Conservation (phyloP, 1,140 invertebrate genomes). For the Drosophila leontia region DNA sequence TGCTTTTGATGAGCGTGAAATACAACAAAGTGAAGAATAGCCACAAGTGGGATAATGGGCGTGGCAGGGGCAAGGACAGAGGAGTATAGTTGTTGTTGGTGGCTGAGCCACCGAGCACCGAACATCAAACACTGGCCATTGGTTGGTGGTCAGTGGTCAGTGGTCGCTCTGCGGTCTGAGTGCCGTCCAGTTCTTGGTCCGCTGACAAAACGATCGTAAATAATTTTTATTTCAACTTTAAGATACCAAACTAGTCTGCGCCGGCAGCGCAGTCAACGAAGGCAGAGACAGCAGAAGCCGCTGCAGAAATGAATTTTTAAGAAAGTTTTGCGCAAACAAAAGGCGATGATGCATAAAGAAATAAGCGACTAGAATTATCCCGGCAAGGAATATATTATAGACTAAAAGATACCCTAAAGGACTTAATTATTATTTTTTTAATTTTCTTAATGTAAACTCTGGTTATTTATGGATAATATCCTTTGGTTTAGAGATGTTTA, state of each 20-base stretch:
- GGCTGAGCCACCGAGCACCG: slow-evolving; percentile 21
- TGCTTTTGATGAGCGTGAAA: slow-evolving; percentile 78
- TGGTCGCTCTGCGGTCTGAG: slow-evolving; percentile 24
- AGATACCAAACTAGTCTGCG: slow-evolving; percentile 78
- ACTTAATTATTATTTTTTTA: background rate
- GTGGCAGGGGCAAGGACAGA: slow-evolving; percentile 39
- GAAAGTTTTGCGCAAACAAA: slow-evolving; percentile 82
- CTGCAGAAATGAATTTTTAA: slow-evolving; percentile 69
- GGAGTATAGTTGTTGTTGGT: slow-evolving; percentile 34
- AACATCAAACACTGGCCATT: slow-evolving; percentile 33
- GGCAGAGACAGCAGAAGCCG: slow-evolving; percentile 20
- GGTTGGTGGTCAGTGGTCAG: slow-evolving; percentile 46
- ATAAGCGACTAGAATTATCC: slow-evolving; percentile 27
- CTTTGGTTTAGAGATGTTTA: no score
- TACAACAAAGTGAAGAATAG: slow-evolving; percentile 72
- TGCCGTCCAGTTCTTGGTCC: slow-evolving; percentile 64
- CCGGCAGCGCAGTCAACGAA: slow-evolving; percentile 36
- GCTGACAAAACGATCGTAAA: slow-evolving; percentile 82
- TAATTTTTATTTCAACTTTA: slow-evolving; percentile 82
- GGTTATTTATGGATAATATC: background rate
- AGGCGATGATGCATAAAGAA: slow-evolving; percentile 62
- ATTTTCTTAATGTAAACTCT: background rate
- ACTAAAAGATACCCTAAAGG: background rate
- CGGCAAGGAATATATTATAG: background rate
- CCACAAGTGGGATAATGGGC: slow-evolving; percentile 57